A percentile compares a stretch with the other conserved stretches of the same genome.
phyloP scores from a whole-genome alignment of 2,113 vertebrate genomes.

The Drymodes brunneopygia region DNA sequence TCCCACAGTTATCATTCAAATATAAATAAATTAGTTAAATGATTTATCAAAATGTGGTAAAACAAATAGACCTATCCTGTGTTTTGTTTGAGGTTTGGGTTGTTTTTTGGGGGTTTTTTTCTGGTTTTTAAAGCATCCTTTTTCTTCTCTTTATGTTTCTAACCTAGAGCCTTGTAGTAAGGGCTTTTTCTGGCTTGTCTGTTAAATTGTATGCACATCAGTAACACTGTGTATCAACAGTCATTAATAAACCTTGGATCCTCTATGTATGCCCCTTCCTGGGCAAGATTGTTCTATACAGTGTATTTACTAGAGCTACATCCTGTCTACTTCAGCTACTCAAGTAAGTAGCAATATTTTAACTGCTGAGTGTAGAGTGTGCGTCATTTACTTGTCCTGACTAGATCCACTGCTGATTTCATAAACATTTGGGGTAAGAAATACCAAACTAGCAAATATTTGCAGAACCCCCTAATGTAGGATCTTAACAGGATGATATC shows the following conservation, averaged over 20 bases:
- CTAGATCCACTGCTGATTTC: constrained; percentile 56
- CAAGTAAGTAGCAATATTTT: constrained; percentile 61
- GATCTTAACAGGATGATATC: constrained; percentile 13
- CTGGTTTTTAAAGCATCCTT: neutral
- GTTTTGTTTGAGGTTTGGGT: neutral
- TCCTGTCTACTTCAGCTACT: constrained; percentile 58
- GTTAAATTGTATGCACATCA: neutral
- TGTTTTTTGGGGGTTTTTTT: neutral
- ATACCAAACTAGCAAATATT: constrained; percentile 69
- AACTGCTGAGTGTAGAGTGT: constrained; percentile 50
- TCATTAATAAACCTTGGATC: neutral
- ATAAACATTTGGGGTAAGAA: constrained; percentile 67
- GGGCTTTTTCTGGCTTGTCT: neutral
- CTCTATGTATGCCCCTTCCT: neutral
- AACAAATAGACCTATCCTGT: neutral
- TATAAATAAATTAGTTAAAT: constrained; percentile 21
- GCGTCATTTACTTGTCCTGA: constrained; percentile 66
- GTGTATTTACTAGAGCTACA: constrained; percentile 56
- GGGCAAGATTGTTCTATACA: constrained; percentile 32
- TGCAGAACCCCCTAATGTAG: constrained; percentile 61
- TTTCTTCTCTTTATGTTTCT: neutral
- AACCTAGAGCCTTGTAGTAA: neutral
- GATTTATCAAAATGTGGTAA: constrained; percentile 23
- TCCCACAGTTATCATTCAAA: neutral
- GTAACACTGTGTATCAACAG: constrained; percentile 26